Conservation (phyloP, 2,113 vertebrate genomes). For the Machaerirhynchus nigripectus region DNA sequence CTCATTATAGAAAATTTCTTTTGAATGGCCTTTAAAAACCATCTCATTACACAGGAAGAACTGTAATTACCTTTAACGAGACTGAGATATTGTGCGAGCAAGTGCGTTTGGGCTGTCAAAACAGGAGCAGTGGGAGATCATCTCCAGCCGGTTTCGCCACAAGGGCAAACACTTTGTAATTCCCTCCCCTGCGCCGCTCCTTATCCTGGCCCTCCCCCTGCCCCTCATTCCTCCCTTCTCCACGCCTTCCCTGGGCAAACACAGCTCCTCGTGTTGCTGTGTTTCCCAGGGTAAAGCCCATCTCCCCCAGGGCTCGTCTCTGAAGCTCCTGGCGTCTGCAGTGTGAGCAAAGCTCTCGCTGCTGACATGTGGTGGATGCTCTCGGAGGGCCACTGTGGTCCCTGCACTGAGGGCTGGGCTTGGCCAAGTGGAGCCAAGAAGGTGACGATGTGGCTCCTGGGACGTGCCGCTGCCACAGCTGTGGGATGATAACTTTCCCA, state of each 20-base stretch:
- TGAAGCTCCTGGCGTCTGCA: neutral
- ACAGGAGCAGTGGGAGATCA: conserved; percentile 27
- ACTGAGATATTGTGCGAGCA: conserved; percentile 65
- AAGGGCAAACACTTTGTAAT: conserved; percentile 5
- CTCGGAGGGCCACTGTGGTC: accelerated
- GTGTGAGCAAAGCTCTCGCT: neutral
- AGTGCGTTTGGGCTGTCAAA: conserved; percentile 57
- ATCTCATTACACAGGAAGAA: conserved; percentile 75
- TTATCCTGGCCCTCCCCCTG: neutral
- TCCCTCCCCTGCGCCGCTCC: neutral
- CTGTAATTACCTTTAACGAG: conserved; percentile 74
- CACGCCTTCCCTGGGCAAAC: accelerated
- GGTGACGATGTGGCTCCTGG: neutral
- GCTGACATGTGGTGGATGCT: accelerated
- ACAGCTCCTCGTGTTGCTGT: accelerated
- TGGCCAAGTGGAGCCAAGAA: neutral
- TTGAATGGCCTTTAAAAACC: conserved; percentile 80
- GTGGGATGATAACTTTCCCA: neutral
- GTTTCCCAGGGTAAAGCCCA: accelerated
- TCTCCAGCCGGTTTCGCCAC: neutral
- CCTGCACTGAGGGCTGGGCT: neutral
- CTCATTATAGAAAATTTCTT: conserved; percentile 78
- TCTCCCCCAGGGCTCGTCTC: accelerated
- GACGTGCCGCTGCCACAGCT: neutral
- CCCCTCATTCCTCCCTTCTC: neutral